These are phyloP conservation scores for Diplazon laetatorius DNA, from an alignment of 2,888 invertebrate genomes.

Conservation along the genomic window DNA sequence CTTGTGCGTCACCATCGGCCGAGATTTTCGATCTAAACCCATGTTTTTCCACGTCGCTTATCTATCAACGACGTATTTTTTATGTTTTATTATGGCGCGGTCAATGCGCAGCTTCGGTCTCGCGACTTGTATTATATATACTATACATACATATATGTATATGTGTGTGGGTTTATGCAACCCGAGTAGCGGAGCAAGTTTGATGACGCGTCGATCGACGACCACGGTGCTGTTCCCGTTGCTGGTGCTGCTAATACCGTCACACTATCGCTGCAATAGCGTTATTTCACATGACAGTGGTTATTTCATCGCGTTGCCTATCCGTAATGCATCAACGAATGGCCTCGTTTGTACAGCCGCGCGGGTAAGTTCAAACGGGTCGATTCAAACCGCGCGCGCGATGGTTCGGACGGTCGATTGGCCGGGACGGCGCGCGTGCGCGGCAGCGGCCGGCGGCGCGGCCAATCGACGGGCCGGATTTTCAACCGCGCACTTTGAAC, in stretches of 20 bases:
- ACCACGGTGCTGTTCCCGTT: slow-evolving; percentile 8
- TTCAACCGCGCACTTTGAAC: too few species aligned
- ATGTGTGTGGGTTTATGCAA: slow-evolving; percentile 39
- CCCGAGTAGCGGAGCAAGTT: slow-evolving; percentile 15
- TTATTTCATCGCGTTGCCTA: slow-evolving; percentile 20
- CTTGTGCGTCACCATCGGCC: background rate
- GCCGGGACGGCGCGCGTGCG: too few species aligned
- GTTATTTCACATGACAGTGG: slow-evolving; percentile 26
- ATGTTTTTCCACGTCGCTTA: background rate
- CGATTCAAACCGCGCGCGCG: too few species aligned
- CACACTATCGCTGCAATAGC: slow-evolving; percentile 8
- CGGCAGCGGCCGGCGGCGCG: too few species aligned
- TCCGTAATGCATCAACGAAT: slow-evolving; percentile 1
- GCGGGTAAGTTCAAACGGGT: too few species aligned
- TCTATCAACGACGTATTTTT: background rate
- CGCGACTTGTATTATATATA: background rate
- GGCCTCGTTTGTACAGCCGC: background rate
- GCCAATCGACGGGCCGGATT: too few species aligned
- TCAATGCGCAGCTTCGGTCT: background rate
- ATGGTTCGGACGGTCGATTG: too few species aligned
- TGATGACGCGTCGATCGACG: slow-evolving; percentile 24
- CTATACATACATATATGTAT: background rate
- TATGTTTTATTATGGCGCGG: background rate
- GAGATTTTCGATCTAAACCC: background rate
- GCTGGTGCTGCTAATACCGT: background rate